phyloP scores from a whole-genome alignment of 2,888 invertebrate species.

The Ernsta delagoae region DNA sequence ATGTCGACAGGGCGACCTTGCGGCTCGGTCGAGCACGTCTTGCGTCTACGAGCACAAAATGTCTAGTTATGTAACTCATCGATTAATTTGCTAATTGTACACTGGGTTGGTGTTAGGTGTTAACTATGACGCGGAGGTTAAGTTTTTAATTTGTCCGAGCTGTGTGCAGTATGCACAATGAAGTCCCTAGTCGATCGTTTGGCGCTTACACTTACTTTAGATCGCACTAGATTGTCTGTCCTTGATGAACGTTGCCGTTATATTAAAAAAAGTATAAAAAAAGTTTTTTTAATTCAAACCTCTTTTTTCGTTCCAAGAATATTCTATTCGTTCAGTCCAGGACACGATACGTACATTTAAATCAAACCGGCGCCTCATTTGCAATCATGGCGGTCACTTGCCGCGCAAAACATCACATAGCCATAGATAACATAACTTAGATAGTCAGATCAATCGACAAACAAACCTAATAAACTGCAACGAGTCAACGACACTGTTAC shows the following conservation, averaged over 20 bases:
- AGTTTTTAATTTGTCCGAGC: slow-evolving; percentile 29
- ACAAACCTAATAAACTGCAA: slow-evolving; percentile 70
- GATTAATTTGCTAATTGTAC: slow-evolving; percentile 69
- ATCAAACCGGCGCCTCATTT: slow-evolving; percentile 1
- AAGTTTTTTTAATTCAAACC: no score
- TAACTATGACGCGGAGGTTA: slow-evolving; percentile 12
- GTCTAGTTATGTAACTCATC: slow-evolving; percentile 69
- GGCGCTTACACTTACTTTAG: neutral
- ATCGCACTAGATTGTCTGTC: neutral
- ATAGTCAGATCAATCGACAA: slow-evolving; percentile 48
- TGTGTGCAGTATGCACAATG: neutral
- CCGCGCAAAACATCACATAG: slow-evolving; percentile 39
- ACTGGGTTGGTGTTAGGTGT: slow-evolving; percentile 27
- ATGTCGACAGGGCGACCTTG: slow-evolving; percentile 81
- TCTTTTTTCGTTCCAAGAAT: no score
- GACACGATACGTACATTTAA: neutral
- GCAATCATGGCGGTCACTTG: slow-evolving; percentile 25
- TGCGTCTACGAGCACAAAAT: slow-evolving; percentile 56
- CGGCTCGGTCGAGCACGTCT: slow-evolving; percentile 69
- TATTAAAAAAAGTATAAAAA: no score
- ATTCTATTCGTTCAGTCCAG: neutral
- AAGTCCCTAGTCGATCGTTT: neutral
- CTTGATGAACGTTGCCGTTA: no score
- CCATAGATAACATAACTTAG: slow-evolving; percentile 44
- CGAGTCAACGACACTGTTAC: slow-evolving; percentile 77